phyloP scores from a whole-genome alignment of 2,113 vertebrate species.

The Panurus biarmicus region DNA sequence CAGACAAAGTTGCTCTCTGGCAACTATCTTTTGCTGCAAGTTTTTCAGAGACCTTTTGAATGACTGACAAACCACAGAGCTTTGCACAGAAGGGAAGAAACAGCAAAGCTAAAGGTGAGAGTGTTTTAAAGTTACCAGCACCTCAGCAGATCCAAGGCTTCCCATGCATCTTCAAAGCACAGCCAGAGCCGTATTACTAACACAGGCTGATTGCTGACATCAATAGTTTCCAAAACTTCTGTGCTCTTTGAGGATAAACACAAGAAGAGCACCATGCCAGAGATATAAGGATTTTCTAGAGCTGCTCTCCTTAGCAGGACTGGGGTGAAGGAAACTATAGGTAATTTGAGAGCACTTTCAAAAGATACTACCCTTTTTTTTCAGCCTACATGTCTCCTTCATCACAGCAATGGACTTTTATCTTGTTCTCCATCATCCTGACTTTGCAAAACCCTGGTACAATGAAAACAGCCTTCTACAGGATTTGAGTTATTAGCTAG shows the following conservation, averaged over 20 bases:
- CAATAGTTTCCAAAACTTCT: not conserved
- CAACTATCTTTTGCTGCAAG: not conserved
- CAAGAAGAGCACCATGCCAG: not conserved
- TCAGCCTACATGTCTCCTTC: not conserved
- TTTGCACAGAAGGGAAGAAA: not conserved
- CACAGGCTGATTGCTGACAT: not conserved
- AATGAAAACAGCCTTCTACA: not conserved
- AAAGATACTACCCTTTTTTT: not conserved
- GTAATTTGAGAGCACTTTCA: not conserved
- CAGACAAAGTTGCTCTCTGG: not conserved
- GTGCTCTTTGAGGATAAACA: not conserved
- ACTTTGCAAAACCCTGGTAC: not conserved
- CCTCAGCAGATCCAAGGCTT: not conserved
- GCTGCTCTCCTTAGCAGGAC: not conserved
- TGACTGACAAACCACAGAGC: not conserved
- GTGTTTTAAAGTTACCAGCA: not conserved
- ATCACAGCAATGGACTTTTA: not conserved
- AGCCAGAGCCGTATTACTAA: not conserved
- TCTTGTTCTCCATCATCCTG: not conserved
- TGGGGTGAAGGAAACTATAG: not conserved
- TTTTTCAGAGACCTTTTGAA: not conserved
- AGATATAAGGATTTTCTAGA: not conserved
- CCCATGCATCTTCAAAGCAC: not conserved
- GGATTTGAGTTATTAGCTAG: not conserved
- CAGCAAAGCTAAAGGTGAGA: not conserved